Percentiles rank a stretch among this genome's conserved stretches.
These are phyloP conservation scores for Eupelmus urozonus DNA, from an alignment of 2,888 invertebrate genomes.

Conservation along the genomic window DNA sequence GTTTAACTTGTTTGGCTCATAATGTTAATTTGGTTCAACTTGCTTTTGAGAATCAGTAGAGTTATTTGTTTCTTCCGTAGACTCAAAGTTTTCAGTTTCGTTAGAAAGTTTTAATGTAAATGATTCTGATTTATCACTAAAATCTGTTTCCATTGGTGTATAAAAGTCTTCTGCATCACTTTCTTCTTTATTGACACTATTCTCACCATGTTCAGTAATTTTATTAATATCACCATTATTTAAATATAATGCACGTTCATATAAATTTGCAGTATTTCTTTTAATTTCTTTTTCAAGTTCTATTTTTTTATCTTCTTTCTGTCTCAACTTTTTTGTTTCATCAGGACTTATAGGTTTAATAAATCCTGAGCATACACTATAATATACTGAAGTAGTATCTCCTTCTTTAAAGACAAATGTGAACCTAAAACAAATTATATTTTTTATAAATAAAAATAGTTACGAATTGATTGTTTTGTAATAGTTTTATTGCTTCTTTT, in stretches of 20 bases:
- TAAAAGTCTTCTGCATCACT: conserved; percentile 15
- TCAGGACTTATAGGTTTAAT: conserved; percentile 70
- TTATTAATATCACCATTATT: conserved; percentile 51
- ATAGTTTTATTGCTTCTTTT: too few relatives aligned
- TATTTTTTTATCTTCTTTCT: conserved; percentile 67
- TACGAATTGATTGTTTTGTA: conserved; percentile 26
- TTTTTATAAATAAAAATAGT: too few relatives aligned
- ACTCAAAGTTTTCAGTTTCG: neutral
- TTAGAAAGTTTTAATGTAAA: neutral
- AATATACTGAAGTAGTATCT: conserved; percentile 73
- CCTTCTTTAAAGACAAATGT: conserved; percentile 73
- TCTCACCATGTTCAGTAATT: neutral
- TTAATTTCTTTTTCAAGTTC: conserved; percentile 70
- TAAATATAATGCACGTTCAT: conserved; percentile 70
- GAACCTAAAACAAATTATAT: too few relatives aligned
- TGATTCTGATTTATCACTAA: conserved; percentile 6
- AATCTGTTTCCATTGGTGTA: neutral
- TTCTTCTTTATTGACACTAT: neutral
- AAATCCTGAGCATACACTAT: conserved; percentile 69
- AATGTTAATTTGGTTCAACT: too few relatives aligned
- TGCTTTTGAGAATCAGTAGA: neutral
- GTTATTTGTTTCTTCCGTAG: neutral
- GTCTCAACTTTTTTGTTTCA: conserved; percentile 65
- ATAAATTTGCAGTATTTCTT: conserved; percentile 71
- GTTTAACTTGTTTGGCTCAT: too few relatives aligned